phyloP scores from a whole-genome alignment of 2,888 invertebrate genomes.

The Caenorhabditis sp. region DNA sequence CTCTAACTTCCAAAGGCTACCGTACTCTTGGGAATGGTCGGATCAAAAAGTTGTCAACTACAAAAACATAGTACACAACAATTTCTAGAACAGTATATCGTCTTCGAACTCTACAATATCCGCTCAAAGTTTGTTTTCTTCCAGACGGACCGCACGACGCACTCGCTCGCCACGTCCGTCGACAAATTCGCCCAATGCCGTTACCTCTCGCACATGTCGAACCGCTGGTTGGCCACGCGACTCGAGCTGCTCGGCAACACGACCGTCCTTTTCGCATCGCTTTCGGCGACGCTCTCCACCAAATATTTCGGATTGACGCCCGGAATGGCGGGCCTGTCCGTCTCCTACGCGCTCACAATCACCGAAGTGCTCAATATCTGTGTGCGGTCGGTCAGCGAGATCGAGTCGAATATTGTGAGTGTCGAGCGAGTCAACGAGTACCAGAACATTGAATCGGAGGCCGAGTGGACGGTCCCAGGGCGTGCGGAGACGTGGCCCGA shows the following conservation, averaged over 20 bases:
- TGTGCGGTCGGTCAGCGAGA: constrained; percentile 94
- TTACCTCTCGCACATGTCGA: constrained; percentile 68
- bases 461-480: constrained; percentile 18
- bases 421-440: constrained; percentile 97
- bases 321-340: constrained; percentile 82
- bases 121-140: background rate
- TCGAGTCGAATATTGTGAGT: constrained; percentile 96
- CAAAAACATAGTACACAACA: too few relatives aligned
- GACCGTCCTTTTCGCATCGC: constrained; percentile 88
- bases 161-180: constrained; percentile 30
- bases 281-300: constrained; percentile 87
- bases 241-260: constrained; percentile 94
- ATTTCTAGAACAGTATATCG: too few relatives aligned
- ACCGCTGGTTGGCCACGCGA: constrained; percentile 89
- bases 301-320: constrained; percentile 79
- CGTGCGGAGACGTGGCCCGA: constrained; percentile 78
- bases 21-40: too few relatives aligned
- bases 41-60: too few relatives aligned
- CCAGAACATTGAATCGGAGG: constrained; percentile 61
- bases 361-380: constrained; percentile 60
- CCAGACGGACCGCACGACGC: constrained; percentile 62
- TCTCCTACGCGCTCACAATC: constrained; percentile 80
- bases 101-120: background rate
- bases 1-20: too few relatives aligned
- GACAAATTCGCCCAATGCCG: constrained; percentile 62